Conservation (phyloP, 2,113 vertebrate species). For the Poeciliopsis prolifica region DNA sequence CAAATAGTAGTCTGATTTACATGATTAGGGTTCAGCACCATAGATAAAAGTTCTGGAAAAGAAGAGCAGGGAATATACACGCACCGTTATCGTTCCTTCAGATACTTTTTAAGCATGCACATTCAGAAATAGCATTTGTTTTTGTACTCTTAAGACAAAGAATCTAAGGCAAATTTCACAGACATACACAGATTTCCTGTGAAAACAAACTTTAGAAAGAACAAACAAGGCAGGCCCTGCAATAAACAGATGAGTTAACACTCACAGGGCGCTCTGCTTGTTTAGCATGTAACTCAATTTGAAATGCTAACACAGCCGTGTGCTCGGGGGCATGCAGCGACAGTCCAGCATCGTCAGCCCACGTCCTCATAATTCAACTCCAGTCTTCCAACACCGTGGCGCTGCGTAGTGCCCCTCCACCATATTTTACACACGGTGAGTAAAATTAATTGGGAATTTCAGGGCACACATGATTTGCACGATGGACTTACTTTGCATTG, state of each 20-base stretch:
- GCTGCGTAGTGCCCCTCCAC: slow-evolving; percentile 40
- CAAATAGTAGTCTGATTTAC: slow-evolving; percentile 68
- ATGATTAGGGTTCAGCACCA: slow-evolving; percentile 62
- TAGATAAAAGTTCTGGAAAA: slow-evolving; percentile 44
- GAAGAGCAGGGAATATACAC: slow-evolving; percentile 13
- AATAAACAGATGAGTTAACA: slow-evolving; percentile 65
- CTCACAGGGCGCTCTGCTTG: slow-evolving; percentile 60
- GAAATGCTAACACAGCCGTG: slow-evolving; percentile 75
- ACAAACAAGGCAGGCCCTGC: slow-evolving; percentile 56
- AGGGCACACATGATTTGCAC: slow-evolving; percentile 61
- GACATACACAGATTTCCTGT: not conserved
- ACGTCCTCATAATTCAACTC: slow-evolving; percentile 64
- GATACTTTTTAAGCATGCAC: slow-evolving; percentile 9
- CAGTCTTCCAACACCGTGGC: slow-evolving; percentile 56
- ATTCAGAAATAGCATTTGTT: slow-evolving; percentile 42
- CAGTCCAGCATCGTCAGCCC: slow-evolving; percentile 45
- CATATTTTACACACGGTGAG: slow-evolving; percentile 72
- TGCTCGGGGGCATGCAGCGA: slow-evolving; percentile 64
- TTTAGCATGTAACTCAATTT: slow-evolving; percentile 80
- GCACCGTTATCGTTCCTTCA: not conserved
- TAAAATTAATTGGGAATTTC: slow-evolving; percentile 75
- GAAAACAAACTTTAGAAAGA: slow-evolving; percentile 35
- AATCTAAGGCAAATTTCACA: slow-evolving; percentile 23
- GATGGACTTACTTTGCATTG: slow-evolving; percentile 69
- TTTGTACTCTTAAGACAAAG: slow-evolving; percentile 43